phyloP scores from a whole-genome alignment of 2,888 invertebrate genomes.

The Oscheius sp. region DNA sequence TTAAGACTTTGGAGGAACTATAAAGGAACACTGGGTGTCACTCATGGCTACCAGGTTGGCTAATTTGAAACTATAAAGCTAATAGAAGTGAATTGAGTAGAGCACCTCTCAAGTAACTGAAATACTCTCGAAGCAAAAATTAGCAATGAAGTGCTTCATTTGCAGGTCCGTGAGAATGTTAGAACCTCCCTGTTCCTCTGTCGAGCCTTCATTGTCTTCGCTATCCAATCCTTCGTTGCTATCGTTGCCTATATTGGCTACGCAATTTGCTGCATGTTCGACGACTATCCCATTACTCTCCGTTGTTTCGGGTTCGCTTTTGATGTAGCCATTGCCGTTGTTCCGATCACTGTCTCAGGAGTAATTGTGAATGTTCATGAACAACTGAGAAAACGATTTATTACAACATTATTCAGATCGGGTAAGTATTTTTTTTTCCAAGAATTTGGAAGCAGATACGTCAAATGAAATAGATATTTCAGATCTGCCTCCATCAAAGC shows the following conservation, averaged over 20 bases:
- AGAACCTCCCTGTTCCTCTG: constrained; percentile 22
- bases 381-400: constrained; percentile 9
- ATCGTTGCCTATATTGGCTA: constrained; percentile 26
- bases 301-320: constrained; percentile 25
- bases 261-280: constrained; percentile 5
- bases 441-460: too few species aligned
- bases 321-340: constrained; percentile 21
- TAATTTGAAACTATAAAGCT: too few species aligned
- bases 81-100: too few species aligned
- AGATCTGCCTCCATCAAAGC: not conserved
- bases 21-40: constrained; percentile 23
- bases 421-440: not conserved
- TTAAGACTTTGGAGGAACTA: constrained; percentile 13
- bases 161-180: constrained; percentile 29
- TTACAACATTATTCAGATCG: not conserved
- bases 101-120: too few species aligned
- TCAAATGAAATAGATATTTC: not conserved
- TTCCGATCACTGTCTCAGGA: constrained; percentile 15
- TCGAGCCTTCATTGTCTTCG: constrained; percentile 19
- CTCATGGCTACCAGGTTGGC: constrained; percentile 31
- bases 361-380: not conserved
- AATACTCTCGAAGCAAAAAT: too few species aligned
- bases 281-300: not conserved
- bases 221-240: constrained; percentile 21
- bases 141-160: not conserved